Conservation (phyloP, 2,797 vertebrate species). For the Hyperoplus lanceolatus region DNA sequence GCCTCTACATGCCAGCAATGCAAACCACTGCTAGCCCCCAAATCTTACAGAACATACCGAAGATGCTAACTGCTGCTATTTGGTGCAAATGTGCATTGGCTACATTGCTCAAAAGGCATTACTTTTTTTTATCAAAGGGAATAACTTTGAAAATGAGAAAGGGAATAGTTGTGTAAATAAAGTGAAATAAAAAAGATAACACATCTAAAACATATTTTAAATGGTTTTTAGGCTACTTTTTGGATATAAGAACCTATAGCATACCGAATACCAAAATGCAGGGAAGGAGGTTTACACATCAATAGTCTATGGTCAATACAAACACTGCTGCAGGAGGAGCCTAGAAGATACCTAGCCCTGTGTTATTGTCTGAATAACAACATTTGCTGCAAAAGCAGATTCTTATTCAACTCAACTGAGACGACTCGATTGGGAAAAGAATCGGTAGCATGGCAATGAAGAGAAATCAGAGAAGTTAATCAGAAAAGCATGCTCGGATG, state of each 20-base stretch:
- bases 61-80: not conserved
- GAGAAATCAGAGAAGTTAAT: constrained; percentile 61
- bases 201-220: not conserved
- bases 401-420: accelerated
- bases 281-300: not conserved
- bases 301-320: not conserved
- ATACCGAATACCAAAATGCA: not conserved
- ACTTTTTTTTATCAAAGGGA: not conserved
- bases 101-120: not conserved
- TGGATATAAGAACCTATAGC: not conserved
- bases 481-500: constrained; percentile 68
- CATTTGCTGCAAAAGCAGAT: not conserved
- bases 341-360: not conserved
- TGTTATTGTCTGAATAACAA: not conserved
- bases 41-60: constrained; percentile 8
- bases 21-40: constrained; percentile 34
- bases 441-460: not conserved
- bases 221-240: not conserved
- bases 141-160: not conserved
- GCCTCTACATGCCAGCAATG: constrained; percentile 73
- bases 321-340: constrained; percentile 24
- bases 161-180: no score
- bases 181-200: not conserved
- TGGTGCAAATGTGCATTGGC: not conserved
- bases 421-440: not conserved